phyloP scores from a whole-genome alignment of 2,113 vertebrate species.

The Apus apus region DNA sequence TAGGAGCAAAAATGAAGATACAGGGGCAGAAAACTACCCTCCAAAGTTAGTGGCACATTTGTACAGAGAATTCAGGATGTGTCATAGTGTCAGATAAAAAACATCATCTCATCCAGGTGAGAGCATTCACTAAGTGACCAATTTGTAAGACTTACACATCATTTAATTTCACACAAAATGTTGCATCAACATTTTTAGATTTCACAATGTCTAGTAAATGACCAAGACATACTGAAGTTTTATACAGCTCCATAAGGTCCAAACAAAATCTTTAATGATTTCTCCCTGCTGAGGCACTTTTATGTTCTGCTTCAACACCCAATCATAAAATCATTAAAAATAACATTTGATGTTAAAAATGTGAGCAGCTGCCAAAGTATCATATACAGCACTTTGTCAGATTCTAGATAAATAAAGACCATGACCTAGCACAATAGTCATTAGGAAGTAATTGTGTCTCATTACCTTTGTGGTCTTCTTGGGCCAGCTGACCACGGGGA shows the following conservation, averaged over 20 bases:
- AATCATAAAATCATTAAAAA: conserved; percentile 16
- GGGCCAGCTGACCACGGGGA: conserved; percentile 92
- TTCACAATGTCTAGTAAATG: not conserved
- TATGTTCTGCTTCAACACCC: not conserved
- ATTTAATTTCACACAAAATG: not conserved
- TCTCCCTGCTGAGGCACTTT: not conserved
- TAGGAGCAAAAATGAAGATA: not conserved
- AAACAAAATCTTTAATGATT: not conserved
- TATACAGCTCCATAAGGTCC: not conserved
- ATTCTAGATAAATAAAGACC: not conserved
- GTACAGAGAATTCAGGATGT: not conserved
- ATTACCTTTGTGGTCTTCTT: conserved; percentile 91
- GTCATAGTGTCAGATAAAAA: not conserved
- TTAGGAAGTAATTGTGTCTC: not conserved
- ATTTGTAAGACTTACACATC: not conserved
- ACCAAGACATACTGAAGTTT: not conserved
- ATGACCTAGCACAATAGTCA: not conserved
- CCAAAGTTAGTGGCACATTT: not conserved
- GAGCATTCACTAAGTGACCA: not conserved
- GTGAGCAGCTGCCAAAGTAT: not conserved
- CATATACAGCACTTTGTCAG: not conserved
- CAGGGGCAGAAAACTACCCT: not conserved
- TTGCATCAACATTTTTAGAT: not conserved
- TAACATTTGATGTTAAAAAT: not conserved
- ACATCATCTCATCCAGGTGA: not conserved